Conservation (phyloP, 2,797 vertebrate genomes). For the Anabas testudineus region DNA sequence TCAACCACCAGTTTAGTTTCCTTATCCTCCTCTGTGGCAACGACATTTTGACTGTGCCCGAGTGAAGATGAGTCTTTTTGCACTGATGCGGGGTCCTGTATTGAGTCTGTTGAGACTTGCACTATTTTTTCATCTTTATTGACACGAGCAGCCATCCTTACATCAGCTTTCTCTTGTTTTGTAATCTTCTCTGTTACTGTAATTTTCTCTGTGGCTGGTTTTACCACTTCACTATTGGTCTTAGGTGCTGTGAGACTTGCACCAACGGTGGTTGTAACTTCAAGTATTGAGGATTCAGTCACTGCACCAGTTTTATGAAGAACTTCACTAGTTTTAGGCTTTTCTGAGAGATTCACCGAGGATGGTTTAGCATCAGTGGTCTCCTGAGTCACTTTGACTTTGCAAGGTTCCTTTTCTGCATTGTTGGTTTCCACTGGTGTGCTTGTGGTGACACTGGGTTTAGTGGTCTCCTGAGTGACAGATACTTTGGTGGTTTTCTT, state of each 20-base stretch:
- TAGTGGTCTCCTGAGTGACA: conserved; percentile 39
- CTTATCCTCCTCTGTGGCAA: conserved; percentile 24
- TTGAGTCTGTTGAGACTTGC: conserved; percentile 9
- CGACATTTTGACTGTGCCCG: conserved; percentile 25
- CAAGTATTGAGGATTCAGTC: conserved; percentile 35
- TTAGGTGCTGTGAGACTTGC: conserved; percentile 22
- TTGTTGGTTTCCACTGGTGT: conserved; percentile 23
- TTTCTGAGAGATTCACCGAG: conserved; percentile 16
- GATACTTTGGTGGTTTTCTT: conserved; percentile 44
- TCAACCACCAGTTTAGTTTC: conserved; percentile 58
- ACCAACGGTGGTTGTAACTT: conserved; percentile 41
- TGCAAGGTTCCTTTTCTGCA: conserved; percentile 14
- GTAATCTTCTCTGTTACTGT: conserved; percentile 14
- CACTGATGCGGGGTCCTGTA: not conserved
- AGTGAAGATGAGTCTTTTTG: conserved; percentile 26
- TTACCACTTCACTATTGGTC: conserved; percentile 11
- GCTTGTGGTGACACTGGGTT: conserved; percentile 15
- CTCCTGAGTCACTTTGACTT: conserved; percentile 45
- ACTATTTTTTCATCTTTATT: conserved; percentile 33
- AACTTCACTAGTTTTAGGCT: conserved; percentile 27
- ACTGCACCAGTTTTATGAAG: conserved; percentile 33
- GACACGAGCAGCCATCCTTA: conserved; percentile 23
- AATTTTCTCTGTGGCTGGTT: conserved; percentile 10
- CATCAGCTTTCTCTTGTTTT: conserved; percentile 35
- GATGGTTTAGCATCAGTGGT: conserved; percentile 12